Base-by-base conservation (phyloP, 2,888 invertebrate genomes). In the Thyatira batis region DNA sequence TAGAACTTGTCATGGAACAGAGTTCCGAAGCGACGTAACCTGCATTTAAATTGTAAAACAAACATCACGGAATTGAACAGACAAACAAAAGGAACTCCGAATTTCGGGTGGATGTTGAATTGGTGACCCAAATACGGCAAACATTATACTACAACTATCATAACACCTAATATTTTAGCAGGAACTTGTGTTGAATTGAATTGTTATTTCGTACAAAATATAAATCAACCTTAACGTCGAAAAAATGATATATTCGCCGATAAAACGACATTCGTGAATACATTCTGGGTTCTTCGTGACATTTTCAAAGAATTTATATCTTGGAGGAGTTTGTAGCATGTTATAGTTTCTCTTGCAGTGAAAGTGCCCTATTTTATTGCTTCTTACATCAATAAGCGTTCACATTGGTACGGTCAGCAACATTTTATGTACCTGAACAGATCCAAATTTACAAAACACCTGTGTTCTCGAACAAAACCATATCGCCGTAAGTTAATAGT, bases 211-310 rank as follows among this genome's bases (percentile, higher is more conserved):
- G 67, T 64, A 70, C 67, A 64, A 67, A 68, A 69, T 64, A 79
- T 85, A 85, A 84, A 85, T 85, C 84, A 84, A 73, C 76, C 71
- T 78, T 80, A 75, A 78, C 79, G 83, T 81, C 83, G 72, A 77
- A 78, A 79, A 82, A 78, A 77, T 84, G 81, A 85, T 84, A 85
- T 84, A 86, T 82, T 73, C 71, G 73, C 73, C 80, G 80, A 84
- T 85, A 84, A 85, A 82, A 78, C 73, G 82, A 82, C 82, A 82
- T 74, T 76, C 71, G 71, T 81, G 82, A 83, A 86, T 82, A 86
- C 78, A 84, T 83, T 76, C 72, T 65, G 71, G 78, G 76, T 69
- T 67, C 74, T 66, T 63, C 67, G 75, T 77, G 82, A 84, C 80
- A 72, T 74, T 74, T 59, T 61, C 60, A 60, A 49, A 58, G 65